These are phyloP conservation scores for Prosopocoilus inquinatus DNA, from an alignment of 2,888 invertebrate genomes.

Conservation along the genomic window DNA sequence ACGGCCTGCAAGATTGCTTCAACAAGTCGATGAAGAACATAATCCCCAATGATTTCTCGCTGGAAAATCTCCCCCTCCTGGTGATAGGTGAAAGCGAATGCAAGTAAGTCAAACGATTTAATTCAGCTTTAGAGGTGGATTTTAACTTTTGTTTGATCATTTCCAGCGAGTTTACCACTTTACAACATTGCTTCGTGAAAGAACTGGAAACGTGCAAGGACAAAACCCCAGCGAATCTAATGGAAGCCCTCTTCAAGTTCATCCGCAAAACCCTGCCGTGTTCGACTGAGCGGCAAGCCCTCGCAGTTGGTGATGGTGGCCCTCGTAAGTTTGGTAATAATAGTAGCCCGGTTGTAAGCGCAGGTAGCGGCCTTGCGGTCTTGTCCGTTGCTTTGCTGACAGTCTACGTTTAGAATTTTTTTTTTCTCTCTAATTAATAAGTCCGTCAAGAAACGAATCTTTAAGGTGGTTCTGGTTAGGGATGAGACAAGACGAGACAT, in stretches of 20 bases:
- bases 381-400: too few relatives aligned
- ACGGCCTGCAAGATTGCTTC: slow-evolving; percentile 61
- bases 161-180: slow-evolving; percentile 56
- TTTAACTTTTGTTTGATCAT: too few relatives aligned
- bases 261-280: slow-evolving; percentile 63
- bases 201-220: slow-evolving; percentile 66
- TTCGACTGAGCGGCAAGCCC: too few relatives aligned
- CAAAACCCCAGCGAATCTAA: slow-evolving; percentile 77
- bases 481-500: too few relatives aligned
- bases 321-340: slow-evolving; percentile 6
- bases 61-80: slow-evolving; percentile 58
- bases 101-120: slow-evolving; percentile 47
- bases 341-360: too few relatives aligned
- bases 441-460: too few relatives aligned
- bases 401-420: too few relatives aligned
- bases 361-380: too few relatives aligned
- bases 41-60: slow-evolving; percentile 50
- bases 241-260: slow-evolving; percentile 72
- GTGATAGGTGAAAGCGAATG: slow-evolving; percentile 59
- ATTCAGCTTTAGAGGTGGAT: too few relatives aligned
- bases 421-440: too few relatives aligned
- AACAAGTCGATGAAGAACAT: slow-evolving; percentile 61
- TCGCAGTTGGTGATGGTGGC: not conserved
- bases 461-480: too few relatives aligned
- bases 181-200: slow-evolving; percentile 60